Evolutionary conservation across 2,888 invertebrate genomes (phyloP), one percentile per base, ranked within the genome.

Genomic region (Sturmia bella): DNA sequence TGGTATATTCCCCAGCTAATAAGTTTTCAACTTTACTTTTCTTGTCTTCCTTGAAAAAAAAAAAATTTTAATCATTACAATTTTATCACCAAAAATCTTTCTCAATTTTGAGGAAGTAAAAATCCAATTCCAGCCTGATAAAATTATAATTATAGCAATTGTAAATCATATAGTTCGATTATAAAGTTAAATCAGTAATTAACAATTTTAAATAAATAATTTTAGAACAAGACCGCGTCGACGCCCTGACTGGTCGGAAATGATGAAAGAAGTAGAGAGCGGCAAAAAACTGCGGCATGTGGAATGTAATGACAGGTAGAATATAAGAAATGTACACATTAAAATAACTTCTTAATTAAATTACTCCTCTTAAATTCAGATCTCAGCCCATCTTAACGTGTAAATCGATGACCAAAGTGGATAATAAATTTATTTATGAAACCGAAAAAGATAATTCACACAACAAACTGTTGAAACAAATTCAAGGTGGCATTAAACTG

Each of bases 251-350:
- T 97, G 97, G 97, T 95, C 94, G 15, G 94, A 95, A 86, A 95
- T 97, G 95, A 95, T 97, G 94, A 96, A 97, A 90, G 97, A 97
- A 90, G 95, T 97, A n/a, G 96, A 97, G 89, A 92, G 93, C 84
- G 96, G 96, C 61, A 94, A 90, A 87, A 95, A 95, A 88, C 91
- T 97, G 84, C 95, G 94, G 87, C 95, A 97, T 88, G 96, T 97
- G 59, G 93, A 95, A 86, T 96, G 96, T 90, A 97, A 97, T 90
- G 97, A 97, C 89, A 93, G 96, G 91, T 95, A 86, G 86, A 85
- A 12, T 1, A 56, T 56, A 13, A 21, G 13, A 11, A 19, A 68
- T 12, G 24, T 37, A 21, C 7, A 57, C 57, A 41, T 12, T 41
- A 12, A 32, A 24, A 19, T 7, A 13, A 24, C 21, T 32, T 41